These are phyloP conservation scores for Drosophila suzukii DNA, from an alignment of 1,140 invertebrate genomes.

Conservation along the genomic window DNA sequence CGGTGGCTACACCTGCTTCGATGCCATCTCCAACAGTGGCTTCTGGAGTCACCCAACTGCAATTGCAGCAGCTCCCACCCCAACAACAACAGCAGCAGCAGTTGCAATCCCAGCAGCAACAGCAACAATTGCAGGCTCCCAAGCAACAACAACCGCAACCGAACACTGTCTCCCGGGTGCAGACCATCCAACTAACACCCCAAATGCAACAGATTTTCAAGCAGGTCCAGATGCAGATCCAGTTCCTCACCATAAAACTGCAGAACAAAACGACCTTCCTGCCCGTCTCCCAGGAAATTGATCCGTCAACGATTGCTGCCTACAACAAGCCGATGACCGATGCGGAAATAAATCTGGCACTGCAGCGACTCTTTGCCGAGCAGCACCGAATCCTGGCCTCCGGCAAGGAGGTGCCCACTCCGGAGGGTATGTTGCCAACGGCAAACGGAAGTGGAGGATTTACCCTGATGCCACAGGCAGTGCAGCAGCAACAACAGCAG, in stretches of 20 bases:
- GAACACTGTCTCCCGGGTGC: conserved; percentile 85
- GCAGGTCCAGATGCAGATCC: conserved; percentile 87
- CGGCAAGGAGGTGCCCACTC: conserved; percentile 87
- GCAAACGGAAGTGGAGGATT: conserved; percentile 57
- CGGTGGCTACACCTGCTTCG: conserved; percentile 26
- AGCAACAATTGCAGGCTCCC: conserved; percentile 25
- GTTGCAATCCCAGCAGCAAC: conserved; percentile 63
- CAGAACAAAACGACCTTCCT: conserved; percentile 74
- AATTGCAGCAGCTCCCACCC: conserved; percentile 23
- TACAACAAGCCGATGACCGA: conserved; percentile 83
- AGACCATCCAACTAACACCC: conserved; percentile 87
- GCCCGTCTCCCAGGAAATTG: conserved; percentile 65
- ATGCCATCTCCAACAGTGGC: conserved; percentile 20
- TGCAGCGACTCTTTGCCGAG: conserved; percentile 86
- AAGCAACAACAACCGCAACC: conserved; percentile 53
- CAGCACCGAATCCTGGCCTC: conserved; percentile 88
- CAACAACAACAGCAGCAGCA: conserved; percentile 50
- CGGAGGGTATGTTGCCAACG: conserved; percentile 76
- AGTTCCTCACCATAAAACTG: conserved; percentile 85
- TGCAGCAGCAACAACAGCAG: conserved; percentile 55
- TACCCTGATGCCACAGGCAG: conserved; percentile 63
- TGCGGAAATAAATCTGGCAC: conserved; percentile 84
- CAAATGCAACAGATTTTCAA: conserved; percentile 87
- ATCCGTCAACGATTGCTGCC: conserved; percentile 66
- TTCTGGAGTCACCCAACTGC: conserved; percentile 38